Base-by-base conservation (phyloP, 2,888 invertebrate genomes). In the Diplolepis rosae region DNA sequence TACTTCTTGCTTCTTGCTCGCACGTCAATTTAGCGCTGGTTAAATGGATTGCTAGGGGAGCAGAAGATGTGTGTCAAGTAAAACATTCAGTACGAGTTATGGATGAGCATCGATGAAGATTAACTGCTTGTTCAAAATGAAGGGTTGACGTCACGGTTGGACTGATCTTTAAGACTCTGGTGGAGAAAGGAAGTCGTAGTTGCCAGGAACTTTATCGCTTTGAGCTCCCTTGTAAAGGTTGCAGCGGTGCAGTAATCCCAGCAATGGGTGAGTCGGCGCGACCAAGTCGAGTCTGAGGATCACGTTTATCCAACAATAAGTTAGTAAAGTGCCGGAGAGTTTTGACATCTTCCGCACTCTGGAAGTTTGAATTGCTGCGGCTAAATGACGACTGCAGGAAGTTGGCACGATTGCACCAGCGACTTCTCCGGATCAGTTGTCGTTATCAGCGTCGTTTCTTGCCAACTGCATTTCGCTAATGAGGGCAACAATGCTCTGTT, bases 381-480 rank as follows among this genome's bases (percentile, higher is more conserved):
- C 32, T 61, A 61, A 39, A 61, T 61, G 61, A 61, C 61, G 61
- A 27, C 35, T 61, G 39, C 56, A 56, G 56, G 56, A 56, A 56
- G 61, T 61, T 61, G 61, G 18, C 32, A 35, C 61, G 24, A 61
- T 61, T 61, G 39, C 61, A 39, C 22, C 18, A 24, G 6, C 28
- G 35, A 39, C 35, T 39, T 39, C 35, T 39, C 24, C 39, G 39
- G 24, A 61, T 61, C 56, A 35, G 35, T 52, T 18, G 54, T 61
- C 39, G 54, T 61, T 61, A 61, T 61, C 61, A 61, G 61, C 35
- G 39, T n/a, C 35, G 24, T 39, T 61, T 18, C 22, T 61, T 39
- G 61, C 61, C 32, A 61, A 61, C 61, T 61, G n/a, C 61, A 56
- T 61, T 61, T 61, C 61, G 61, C 39, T 61, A 61, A 61, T 61